These are phyloP conservation scores for Nebria brevicollis DNA, from an alignment of 2,888 invertebrate species.

Conservation along the genomic window DNA sequence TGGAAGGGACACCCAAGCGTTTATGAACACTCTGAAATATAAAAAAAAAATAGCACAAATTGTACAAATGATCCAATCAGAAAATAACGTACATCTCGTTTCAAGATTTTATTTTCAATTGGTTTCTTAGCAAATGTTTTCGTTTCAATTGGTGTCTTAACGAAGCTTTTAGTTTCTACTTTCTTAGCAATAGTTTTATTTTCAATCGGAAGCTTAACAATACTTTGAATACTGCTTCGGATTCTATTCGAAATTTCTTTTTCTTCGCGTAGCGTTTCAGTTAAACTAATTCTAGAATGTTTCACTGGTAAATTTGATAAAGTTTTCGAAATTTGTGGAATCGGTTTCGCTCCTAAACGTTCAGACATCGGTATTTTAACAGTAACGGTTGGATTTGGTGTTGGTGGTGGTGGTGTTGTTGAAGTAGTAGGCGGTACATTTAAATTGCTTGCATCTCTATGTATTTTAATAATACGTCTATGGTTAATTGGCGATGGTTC, in stretches of 20 bases:
- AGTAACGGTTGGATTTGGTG: slow-evolving; percentile 38
- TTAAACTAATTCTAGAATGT: slow-evolving; percentile 53
- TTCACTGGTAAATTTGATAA: slow-evolving; percentile 33
- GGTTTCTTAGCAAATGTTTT: slow-evolving; percentile 30
- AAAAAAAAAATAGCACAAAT: slow-evolving; percentile 8
- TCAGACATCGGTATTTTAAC: slow-evolving; percentile 63
- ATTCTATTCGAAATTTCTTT: slow-evolving; percentile 58
- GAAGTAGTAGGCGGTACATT: background rate
- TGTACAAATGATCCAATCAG: background rate
- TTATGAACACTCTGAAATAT: slow-evolving; percentile 54
- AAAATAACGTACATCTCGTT: slow-evolving; percentile 33
- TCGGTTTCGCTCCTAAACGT: slow-evolving; percentile 62
- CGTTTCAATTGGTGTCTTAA: slow-evolving; percentile 30
- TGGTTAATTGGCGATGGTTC: background rate
- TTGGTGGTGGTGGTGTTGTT: slow-evolving; percentile 13
- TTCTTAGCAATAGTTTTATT: slow-evolving; percentile 5
- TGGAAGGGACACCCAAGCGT: slow-evolving; percentile 60
- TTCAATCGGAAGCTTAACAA: slow-evolving; percentile 29
- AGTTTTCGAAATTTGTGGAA: slow-evolving; percentile 26
- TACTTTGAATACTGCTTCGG: slow-evolving; percentile 33
- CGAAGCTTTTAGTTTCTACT: background rate
- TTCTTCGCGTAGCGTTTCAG: slow-evolving; percentile 57
- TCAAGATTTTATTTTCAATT: slow-evolving; percentile 36
- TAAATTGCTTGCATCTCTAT: background rate
- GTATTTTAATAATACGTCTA: slow-evolving; percentile 8